Base-by-base conservation (phyloP, 1,140 invertebrate genomes). In the Atta colombica region DNA sequence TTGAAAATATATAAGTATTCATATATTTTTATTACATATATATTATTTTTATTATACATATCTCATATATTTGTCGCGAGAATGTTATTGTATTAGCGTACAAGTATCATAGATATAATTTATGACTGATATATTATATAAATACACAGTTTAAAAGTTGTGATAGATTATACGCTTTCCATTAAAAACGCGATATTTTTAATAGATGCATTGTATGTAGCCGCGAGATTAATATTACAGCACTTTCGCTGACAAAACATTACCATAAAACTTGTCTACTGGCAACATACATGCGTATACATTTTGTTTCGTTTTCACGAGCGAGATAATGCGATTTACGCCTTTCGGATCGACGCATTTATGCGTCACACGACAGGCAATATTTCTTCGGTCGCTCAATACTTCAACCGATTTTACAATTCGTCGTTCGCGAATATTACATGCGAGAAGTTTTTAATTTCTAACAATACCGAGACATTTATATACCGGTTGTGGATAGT, bases 301-400 rank as follows among this genome's bases (percentile, higher is more conserved):
- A 85, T 88, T 88, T 88, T 87, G 80, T 75, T 86, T 85, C 28
- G 60, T 58, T 77, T 85, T 80, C 87, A 85, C 72, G 72, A 78
- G 78, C 60, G 77, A 66, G 58, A 66, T 89, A 84, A 89, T 78
- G 61, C 66, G 85, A 78, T 89, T 87, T 89, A 77, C 80, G 85
- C 71, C 71, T 77, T 77, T 87, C 84, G 88, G 80, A 89, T 89
- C 77, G 88, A 77, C 84, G 72, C 77, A 86, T 89, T 87, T 88
- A 63, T 61, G 58, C 88, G 88, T 89, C 74, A 85, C 78, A 68
- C 68, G 28, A 14, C 80, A 58, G 85, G 69, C 66, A 78, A 91
- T 91, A 91, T 91, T 91, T 91, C 80, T 88, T 77, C 74, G 39
- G 75, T 51, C 86, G 75, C 85, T 89, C 89, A 63, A 91, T 91